Evolutionary conservation across 1,140 invertebrate species (phyloP).

Genomic region (Venturia canescens): DNA sequence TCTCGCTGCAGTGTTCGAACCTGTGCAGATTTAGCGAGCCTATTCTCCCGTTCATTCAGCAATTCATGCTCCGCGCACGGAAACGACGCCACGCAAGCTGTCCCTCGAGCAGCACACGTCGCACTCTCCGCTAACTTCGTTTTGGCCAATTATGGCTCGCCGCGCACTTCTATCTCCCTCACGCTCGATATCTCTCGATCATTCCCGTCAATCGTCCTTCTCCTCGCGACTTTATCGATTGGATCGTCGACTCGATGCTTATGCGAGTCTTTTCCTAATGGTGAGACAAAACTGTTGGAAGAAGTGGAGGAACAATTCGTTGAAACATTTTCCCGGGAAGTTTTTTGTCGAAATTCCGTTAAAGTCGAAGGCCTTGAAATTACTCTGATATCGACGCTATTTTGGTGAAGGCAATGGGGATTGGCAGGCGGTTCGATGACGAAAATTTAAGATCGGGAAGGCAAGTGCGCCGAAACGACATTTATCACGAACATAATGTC

Average conservation of each 20-base stretch:
- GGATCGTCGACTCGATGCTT: conserved; percentile 15
- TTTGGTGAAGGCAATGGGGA: no score
- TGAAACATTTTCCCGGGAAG: no score
- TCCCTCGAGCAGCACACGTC: conserved; percentile 1
- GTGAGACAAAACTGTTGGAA: no score
- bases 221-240: conserved; percentile 42
- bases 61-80: conserved; percentile 6
- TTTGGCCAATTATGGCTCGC: conserved; percentile 61
- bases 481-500: background rate
- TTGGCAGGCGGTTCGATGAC: no score
- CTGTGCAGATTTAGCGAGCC: conserved; percentile 7
- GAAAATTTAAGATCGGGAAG: no score
- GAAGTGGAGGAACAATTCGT: no score
- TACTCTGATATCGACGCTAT: no score
- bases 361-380: no score
- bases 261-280: no score
- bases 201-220: conserved; percentile 58
- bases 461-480: background rate
- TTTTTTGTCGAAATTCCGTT: no score
- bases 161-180: background rate
- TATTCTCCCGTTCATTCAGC: conserved; percentile 10
- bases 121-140: conserved; percentile 55
- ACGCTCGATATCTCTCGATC: conserved; percentile 24
- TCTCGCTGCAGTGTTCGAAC: background rate
- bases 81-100: background rate